Conservation (phyloP, 2,113 vertebrate genomes). For the Egretta garzetta region DNA sequence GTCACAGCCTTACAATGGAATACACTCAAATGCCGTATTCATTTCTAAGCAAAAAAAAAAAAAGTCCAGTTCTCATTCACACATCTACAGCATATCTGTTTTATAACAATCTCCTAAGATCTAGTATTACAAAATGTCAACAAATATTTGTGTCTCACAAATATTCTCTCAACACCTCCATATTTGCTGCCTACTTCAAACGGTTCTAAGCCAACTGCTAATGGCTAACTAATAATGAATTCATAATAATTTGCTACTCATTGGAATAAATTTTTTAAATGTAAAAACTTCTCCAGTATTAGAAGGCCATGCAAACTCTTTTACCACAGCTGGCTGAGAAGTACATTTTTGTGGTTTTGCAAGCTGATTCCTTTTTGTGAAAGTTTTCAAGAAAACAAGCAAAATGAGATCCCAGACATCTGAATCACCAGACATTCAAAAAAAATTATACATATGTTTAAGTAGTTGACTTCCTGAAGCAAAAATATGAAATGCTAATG, state of each 20-base stretch:
- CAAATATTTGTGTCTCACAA: neutral
- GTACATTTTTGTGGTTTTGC: conserved; percentile 69
- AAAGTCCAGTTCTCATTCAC: neutral
- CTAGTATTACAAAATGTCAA: neutral
- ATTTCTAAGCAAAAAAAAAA: neutral
- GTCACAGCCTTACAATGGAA: neutral
- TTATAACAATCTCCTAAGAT: neutral
- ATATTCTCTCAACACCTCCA: neutral
- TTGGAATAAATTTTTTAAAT: neutral
- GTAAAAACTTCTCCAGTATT: neutral
- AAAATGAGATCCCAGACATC: conserved; percentile 60
- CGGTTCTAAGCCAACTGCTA: neutral
- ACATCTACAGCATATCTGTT: neutral
- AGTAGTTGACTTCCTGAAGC: conserved; percentile 22
- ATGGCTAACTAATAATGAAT: neutral
- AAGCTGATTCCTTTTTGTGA: conserved; percentile 38
- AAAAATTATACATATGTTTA: neutral
- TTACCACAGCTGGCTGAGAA: conserved; percentile 25
- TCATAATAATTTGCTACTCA: neutral
- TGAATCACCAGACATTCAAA: conserved; percentile 59
- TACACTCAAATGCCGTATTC: neutral
- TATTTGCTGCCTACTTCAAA: neutral
- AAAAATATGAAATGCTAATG: neutral
- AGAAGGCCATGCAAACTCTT: neutral
- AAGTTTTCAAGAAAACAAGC: conserved; percentile 56